Conservation (phyloP, 2,113 vertebrate genomes). For the Odocoileus hemionus region DNA sequence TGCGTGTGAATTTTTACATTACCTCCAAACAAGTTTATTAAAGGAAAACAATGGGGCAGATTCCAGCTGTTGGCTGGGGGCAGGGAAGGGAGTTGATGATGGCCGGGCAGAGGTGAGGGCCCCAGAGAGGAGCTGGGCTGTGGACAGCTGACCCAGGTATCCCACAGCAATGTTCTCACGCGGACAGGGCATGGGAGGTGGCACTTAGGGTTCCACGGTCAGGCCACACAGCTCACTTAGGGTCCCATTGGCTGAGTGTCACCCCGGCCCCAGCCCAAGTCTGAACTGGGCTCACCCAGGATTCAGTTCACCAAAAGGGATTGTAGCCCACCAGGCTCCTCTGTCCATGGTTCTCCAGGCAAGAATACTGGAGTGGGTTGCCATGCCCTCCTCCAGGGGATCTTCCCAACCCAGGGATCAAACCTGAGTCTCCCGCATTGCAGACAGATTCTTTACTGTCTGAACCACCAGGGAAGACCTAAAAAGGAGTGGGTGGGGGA, state of each 20-base stretch:
- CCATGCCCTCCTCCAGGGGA: not conserved
- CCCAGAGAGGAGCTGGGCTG: not conserved
- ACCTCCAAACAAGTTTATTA: not conserved
- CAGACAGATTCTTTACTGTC: not conserved
- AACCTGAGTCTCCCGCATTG: accelerated
- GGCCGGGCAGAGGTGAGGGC: not conserved
- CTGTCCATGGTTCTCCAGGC: not conserved
- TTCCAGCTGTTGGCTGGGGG: not conserved
- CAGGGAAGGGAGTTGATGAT: not conserved
- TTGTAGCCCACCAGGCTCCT: not conserved
- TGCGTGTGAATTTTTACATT: not conserved
- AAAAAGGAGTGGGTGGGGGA: not conserved
- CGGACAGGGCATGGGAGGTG: accelerated
- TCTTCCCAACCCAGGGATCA: not conserved
- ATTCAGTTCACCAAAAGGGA: not conserved
- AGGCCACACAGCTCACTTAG: not conserved
- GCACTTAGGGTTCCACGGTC: accelerated
- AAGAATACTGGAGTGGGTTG: not conserved
- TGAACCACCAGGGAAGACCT: not conserved
- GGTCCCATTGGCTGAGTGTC: not conserved
- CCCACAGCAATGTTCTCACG: accelerated
- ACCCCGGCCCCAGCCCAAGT: not conserved
- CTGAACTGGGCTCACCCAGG: not conserved
- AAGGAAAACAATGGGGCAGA: not conserved
- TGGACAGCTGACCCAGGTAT: not conserved